Percentiles rank a stretch among this genome's conserved stretches.
Conservation (phyloP, 1,140 invertebrate species). For the Amyelois transitella region DNA sequence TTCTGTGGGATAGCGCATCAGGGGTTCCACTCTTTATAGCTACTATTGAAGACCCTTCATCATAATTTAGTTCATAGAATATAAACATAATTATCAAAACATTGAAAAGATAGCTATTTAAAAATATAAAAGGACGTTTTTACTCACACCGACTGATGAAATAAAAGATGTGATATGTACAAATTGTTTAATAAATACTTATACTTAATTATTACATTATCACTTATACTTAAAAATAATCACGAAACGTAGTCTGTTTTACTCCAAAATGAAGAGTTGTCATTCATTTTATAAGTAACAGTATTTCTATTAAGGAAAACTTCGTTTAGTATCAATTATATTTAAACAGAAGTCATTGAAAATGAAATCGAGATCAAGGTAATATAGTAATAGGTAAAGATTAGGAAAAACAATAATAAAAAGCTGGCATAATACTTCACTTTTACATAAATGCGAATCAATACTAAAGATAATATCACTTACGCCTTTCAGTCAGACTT, state of each 20-base stretch:
- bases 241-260: not conserved
- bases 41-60: constrained; percentile 52
- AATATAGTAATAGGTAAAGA: not conserved
- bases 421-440: not conserved
- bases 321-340: too few relatives aligned
- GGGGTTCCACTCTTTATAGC: constrained; percentile 63
- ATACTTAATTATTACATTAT: not conserved
- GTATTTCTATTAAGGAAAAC: not conserved
- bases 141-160: not conserved
- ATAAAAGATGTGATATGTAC: not conserved
- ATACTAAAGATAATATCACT: not conserved
- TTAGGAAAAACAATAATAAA: not conserved
- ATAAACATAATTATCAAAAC: too few relatives aligned
- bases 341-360: not conserved
- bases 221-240: not conserved
- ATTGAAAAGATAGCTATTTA: too few relatives aligned
- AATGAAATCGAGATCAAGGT: not conserved
- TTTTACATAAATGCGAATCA: not conserved
- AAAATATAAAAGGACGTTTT: too few relatives aligned
- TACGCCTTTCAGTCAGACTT: constrained; percentile 10
- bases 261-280: too few relatives aligned
- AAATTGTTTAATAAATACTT: not conserved
- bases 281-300: too few relatives aligned
- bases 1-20: constrained; percentile 55
- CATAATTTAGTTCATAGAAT: not conserved